Evolutionary conservation across 1,140 invertebrate genomes (phyloP), one percentile per base, ranked within the genome.

Genomic region (Dinothrombium tinctorium): DNA sequence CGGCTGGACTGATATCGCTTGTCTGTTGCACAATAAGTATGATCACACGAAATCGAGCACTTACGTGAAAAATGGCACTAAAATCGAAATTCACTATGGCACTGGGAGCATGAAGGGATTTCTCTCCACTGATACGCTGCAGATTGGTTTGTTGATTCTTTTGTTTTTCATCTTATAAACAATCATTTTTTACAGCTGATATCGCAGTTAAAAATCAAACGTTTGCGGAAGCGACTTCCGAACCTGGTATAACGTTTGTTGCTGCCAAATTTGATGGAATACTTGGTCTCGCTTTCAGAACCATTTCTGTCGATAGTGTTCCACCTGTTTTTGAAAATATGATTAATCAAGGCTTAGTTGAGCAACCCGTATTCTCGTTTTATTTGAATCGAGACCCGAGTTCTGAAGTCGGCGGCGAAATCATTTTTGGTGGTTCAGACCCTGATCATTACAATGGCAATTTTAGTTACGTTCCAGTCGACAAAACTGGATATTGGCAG

Each of bases 351-450:
- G 69, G 71, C 9, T 56, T 84, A 1, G 67, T 95, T 12, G 54
- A 65, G 0, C 70, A 17, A 70, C 71, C 86, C 0, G 61, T 95
- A 17, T 99, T 99, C 61, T 90, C 89, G 23, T 98, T 99, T 60
- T 99, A 92, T 58, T 66, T 99, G 6, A 83, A 74, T 60, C 70
- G 87, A 57, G 71, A 95, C 66, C 72, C 82, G 24, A 49, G 54
- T 28, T 74, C 26, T n/a, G 8, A 33, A 20, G 57, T 67, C 47
- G 89, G 89, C 50, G 89, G 89, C 39, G 89, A 95, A 66, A 66
- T 96, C 43, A 78, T 94, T 47, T 71, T 96, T 38, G 89, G 89
- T 45, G 87, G 87, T 20, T 84, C 78, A n/a, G 87, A 95, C 68
- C 73, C 81, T 4, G 63, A 71, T 39, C 73, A 90, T 55, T 96